These are phyloP conservation scores for Augochlorella aurata DNA, from an alignment of 2,888 invertebrate species.

Conservation along the genomic window DNA sequence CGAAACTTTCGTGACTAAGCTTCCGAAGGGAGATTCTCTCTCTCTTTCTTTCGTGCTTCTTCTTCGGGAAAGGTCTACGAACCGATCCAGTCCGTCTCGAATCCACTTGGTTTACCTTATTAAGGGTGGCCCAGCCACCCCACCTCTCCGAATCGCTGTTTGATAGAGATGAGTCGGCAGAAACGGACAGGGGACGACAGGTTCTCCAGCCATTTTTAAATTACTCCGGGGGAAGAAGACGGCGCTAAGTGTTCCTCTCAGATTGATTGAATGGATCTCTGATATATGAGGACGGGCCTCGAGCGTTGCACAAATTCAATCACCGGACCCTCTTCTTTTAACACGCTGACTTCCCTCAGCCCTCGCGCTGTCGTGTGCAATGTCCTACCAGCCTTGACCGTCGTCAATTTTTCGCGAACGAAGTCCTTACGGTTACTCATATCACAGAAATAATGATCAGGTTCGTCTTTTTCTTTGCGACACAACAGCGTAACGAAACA, in stretches of 20 bases:
- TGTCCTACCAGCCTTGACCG: background rate
- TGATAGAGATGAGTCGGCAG: constrained; percentile 60
- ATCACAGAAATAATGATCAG: too few species aligned
- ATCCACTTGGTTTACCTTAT: constrained; percentile 63
- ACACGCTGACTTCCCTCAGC: background rate
- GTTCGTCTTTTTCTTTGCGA: too few species aligned
- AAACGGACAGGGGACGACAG: constrained; percentile 36
- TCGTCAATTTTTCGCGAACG: too few species aligned
- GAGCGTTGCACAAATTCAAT: constrained; percentile 9
- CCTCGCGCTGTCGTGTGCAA: too few species aligned
- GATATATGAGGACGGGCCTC: constrained; percentile 1
- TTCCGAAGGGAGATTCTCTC: constrained; percentile 20
- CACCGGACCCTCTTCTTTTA: background rate
- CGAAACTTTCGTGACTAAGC: constrained; percentile 60
- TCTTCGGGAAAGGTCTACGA: background rate
- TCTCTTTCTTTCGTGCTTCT: background rate
- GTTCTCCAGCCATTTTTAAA: constrained; percentile 24
- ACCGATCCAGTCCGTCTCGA: constrained; percentile 40
- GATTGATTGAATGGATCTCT: constrained; percentile 25
- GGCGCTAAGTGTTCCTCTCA: background rate
- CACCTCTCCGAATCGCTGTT: constrained; percentile 48
- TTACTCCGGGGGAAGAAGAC: background rate
- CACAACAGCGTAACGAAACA: too few species aligned
- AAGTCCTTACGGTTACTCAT: too few species aligned
- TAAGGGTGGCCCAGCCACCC: constrained; percentile 42